These are phyloP conservation scores for Eristalis pertinax DNA, from an alignment of 2,888 invertebrate genomes.

Conservation along the genomic window DNA sequence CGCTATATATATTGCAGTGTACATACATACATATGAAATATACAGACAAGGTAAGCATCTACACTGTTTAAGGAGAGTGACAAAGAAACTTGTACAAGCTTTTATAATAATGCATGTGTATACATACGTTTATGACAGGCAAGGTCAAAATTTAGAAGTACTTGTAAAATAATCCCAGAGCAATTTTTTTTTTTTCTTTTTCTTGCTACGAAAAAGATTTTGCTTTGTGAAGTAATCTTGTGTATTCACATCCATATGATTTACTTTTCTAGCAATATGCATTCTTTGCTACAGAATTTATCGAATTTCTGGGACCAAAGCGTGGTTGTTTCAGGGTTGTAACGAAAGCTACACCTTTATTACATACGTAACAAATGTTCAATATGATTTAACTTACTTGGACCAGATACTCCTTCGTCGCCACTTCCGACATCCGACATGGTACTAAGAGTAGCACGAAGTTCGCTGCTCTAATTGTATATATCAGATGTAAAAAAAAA, in stretches of 20 bases:
- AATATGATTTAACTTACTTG: constrained; percentile 85
- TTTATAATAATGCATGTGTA: constrained; percentile 8
- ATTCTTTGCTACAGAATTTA: too few relatives aligned
- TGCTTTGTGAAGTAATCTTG: not conserved
- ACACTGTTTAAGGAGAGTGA: constrained; percentile 21
- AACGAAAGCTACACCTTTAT: not conserved
- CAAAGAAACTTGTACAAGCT: constrained; percentile 33
- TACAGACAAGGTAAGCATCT: constrained; percentile 22
- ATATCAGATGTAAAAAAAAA: constrained; percentile 5
- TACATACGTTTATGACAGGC: constrained; percentile 21
- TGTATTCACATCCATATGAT: not conserved
- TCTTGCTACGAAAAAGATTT: too few relatives aligned
- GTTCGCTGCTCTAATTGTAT: constrained; percentile 18
- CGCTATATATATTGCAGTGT: not conserved
- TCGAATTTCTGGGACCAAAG: too few relatives aligned
- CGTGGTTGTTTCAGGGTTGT: not conserved
- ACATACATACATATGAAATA: not conserved
- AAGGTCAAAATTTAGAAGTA: constrained; percentile 37
- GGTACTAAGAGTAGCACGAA: constrained; percentile 61
- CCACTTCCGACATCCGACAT: constrained; percentile 92
- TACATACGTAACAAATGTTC: not conserved
- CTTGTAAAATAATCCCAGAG: constrained; percentile 29
- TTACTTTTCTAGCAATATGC: too few relatives aligned
- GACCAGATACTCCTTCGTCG: constrained; percentile 90
- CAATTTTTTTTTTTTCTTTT: not conserved